Base-by-base conservation (phyloP, 2,113 vertebrate genomes). In the Junco hyemalis region DNA sequence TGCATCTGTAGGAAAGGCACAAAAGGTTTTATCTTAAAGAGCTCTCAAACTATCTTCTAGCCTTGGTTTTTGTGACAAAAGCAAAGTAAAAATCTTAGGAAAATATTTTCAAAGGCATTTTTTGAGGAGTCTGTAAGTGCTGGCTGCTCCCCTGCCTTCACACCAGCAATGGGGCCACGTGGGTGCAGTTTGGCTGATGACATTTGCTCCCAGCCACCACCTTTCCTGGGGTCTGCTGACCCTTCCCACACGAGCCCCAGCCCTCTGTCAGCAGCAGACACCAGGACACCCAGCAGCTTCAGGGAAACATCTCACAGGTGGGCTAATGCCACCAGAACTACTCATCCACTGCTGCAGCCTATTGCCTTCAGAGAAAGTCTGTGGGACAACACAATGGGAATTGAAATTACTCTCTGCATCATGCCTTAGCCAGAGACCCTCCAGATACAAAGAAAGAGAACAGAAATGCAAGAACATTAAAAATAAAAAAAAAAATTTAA, bases 1-100 rank as follows among this genome's bases (percentile, higher is more conserved):
- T 90, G 28, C 70, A 95, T 64, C 96, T 97, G 87, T 51, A 96
- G 88, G 47, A 95, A 47, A 97, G 42, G 35, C 77, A 84, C 74
- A 93, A 96, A 94, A 95, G 76, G 71, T 85, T 78, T 92, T 94
- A n/a, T 91, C 88, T 64, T 86, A 93, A 96, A 95, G 77, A 82
- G 64, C 47, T 88, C 74, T 84, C 71, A 88, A 28, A 87, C 77
- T 83, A 19, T 84, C 76, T 81, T 82, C 73, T 76, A 92, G 63
- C 42, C 51, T n/a, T 19, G 45, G 33, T 74, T 96, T 96, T 57
- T 79, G 33, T 66, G 91, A 95, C 54, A 53, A 70, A 93, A 97
- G 76, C 29, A 63, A 94, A 92, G 72, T n/a, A 81, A 83, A 94
- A 93, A 70, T 81, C 80, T 71, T 73, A 35, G 19, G 47, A 81